Conservation (phyloP, 1,140 invertebrate genomes). For the Grapholita molesta region DNA sequence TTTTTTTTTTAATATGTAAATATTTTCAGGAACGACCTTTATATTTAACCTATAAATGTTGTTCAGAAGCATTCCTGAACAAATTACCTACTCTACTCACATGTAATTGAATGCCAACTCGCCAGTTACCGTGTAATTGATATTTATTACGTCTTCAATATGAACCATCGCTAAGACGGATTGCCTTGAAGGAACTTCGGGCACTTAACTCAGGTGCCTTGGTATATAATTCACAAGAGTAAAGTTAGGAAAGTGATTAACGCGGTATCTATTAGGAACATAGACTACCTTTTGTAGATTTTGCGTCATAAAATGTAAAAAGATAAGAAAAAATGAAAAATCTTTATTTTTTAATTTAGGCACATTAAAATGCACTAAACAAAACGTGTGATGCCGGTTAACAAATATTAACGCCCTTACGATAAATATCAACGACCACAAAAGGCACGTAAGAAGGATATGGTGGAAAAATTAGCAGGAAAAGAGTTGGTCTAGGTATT, state of each 20-base stretch:
- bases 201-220: slow-evolving; percentile 9
- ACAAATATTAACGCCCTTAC: too few relatives aligned
- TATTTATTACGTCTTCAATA: neutral
- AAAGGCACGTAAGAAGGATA: too few relatives aligned
- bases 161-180: slow-evolving; percentile 3
- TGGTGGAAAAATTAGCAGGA: too few relatives aligned
- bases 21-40: too few relatives aligned
- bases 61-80: too few relatives aligned
- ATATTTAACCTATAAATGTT: neutral
- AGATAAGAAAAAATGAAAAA: too few relatives aligned
- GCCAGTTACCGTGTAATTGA: neutral
- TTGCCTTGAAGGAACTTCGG: slow-evolving; percentile 6
- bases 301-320: neutral
- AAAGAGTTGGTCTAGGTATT: too few relatives aligned
- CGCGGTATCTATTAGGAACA: slow-evolving; percentile 1
- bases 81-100: neutral
- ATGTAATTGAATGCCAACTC: neutral
- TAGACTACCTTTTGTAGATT: neutral
- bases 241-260: slow-evolving; percentile 11
- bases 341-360: too few relatives aligned
- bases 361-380: too few relatives aligned
- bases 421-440: too few relatives aligned
- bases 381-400: too few relatives aligned
- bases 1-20: too few relatives aligned
- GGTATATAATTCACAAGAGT: slow-evolving; percentile 4